Base-by-base conservation (phyloP, 2,888 invertebrate species). In the Microctonus hyperodae region DNA sequence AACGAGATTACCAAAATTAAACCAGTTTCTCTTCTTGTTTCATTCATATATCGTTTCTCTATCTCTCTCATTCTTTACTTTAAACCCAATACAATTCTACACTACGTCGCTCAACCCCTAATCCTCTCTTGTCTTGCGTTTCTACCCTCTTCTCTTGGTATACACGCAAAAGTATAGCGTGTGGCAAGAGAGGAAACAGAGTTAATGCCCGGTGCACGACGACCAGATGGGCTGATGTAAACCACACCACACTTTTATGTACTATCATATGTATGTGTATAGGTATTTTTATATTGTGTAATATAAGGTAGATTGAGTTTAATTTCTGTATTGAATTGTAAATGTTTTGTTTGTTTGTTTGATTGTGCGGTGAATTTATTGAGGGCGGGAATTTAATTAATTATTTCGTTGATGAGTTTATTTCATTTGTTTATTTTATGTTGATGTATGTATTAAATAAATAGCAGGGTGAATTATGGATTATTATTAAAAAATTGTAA, bases 1-100 rank as follows among this genome's bases (percentile, higher is more conserved):
- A 70, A 67, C 66, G 68, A 69, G 71, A 71, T 73, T 72, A 73
- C 71, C 61, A 55, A 71, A 73, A 72, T 74, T 72, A 72, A 70
- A 72, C 68, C 69, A 67, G 71, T 66, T 64, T 69, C 69, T 67
- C 70, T 69, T 68, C 65, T 64, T 67, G 57, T 58, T 60, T 62
- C 56, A 62, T 50, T n/a, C n/a, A n/a, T n/a, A n/a, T n/a, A n/a
- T n/a, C n/a, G n/a, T n/a, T n/a, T 51, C 68, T 25, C 53, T 28
- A 28, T 28, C 28, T 50, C 22, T 58, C 44, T 10, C 50, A 25
- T 40, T 58, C 58, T 40, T 28, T 22, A 31, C 58, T 35, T 3
- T 58, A 23, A 16, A 50, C 57, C 37, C 64, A 7, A 37, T 31
- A 20, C 16, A 10, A 33, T 56, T 56, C 11, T 35, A 35, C 31